Base-by-base conservation (phyloP, 2,113 vertebrate species). In the Tamias sibiricus region DNA sequence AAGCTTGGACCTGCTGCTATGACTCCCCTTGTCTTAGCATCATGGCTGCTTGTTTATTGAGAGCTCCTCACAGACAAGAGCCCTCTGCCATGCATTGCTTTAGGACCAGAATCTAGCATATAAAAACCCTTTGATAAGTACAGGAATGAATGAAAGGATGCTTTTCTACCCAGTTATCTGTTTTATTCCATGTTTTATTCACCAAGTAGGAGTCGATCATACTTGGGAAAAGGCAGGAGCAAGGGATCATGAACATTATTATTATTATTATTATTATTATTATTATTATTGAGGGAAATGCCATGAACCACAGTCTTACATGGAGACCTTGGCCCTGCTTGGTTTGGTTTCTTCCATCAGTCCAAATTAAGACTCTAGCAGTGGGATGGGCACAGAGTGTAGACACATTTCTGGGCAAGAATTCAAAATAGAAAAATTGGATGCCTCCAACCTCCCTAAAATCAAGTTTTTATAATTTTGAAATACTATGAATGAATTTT, bases 371-470 rank as follows among this genome's bases (percentile, higher is more conserved):
- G 37, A 68, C 42, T 30, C 35, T 42, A 71, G 57, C 37, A 84
- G 2, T 57, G 72, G 17, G 22, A 22, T 68, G 0, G 74, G n/a
- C 81, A 81, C 0, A 75, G 28, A 95, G 40, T 88, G 44, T 24
- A 87, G n/a, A 37, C 32, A 77, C 5, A 40, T 91, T 95, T 95
- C 88, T 83, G 82, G 74, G 91, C 88, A 96, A 94, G 75, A 95
- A 96, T 91, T 96, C 96, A 94, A 91, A 47, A 44, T 20, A 96
- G 32, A 76, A 89, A 94, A 94, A 90, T 49, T 69, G 52, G n/a
- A 88, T 83, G 49, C 87, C 87, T 87, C 71, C 66, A 95, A 57
- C 16, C n/a, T 96, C 79, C 8, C 35, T 91, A 87, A 93, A 95
- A 83, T 84, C 75, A 96, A 81, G 75, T 74, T 79, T 87, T 88